Base-by-base conservation (phyloP, 1,140 invertebrate genomes). In the Cyclargus thomasi region DNA sequence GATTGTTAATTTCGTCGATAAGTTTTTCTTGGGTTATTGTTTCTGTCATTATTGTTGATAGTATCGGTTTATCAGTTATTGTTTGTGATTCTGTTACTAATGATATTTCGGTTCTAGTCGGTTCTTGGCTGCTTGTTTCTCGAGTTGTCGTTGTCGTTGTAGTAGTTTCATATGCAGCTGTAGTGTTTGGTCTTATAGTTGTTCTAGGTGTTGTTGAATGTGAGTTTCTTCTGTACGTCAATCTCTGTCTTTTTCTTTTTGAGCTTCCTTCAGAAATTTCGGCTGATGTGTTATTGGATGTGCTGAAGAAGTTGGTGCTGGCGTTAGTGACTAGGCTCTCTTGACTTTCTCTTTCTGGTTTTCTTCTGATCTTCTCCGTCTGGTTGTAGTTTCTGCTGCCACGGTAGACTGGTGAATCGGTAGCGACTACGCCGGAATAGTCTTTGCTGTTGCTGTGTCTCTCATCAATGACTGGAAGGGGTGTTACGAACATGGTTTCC, bases 381-480 rank as follows among this genome's bases (percentile, higher is more conserved):
- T 71, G 67, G 67, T 75, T 78, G 14, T 67, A 79, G 47, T 85
- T 74, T 73, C 86, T 83, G 55, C 73, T 82, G 16, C 76, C 83
- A 64, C 85, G 70, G 63, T 90, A 90, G 1, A 90, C 80, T 8
- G 87, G 87, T 17, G 84, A 70, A 4, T 73, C 67, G 20, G 75
- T 77, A 8, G 55, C 17, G 2, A 21, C 55, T 20, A 59, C 55
- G 17, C 69, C 69, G 35, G 65, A 21, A 3, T 77, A 67, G 14
- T 76, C 71, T 62, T 68, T 64, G 53, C 75, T 82, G 5, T 82
- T 83, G 63, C 39, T 47, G 8, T 78, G 82, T 73, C 83, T 81
- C 70, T 88, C 85, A 57, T 90, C 85, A 8, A 86, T 78, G 3
- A 83, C 23, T 7, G 85, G 79, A 59, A 77, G 78, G 5, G 85